Percentiles rank a stretch among this genome's conserved stretches.
phyloP scores from a whole-genome alignment of 2,113 vertebrate species.

The Alligator mississippiensis region DNA sequence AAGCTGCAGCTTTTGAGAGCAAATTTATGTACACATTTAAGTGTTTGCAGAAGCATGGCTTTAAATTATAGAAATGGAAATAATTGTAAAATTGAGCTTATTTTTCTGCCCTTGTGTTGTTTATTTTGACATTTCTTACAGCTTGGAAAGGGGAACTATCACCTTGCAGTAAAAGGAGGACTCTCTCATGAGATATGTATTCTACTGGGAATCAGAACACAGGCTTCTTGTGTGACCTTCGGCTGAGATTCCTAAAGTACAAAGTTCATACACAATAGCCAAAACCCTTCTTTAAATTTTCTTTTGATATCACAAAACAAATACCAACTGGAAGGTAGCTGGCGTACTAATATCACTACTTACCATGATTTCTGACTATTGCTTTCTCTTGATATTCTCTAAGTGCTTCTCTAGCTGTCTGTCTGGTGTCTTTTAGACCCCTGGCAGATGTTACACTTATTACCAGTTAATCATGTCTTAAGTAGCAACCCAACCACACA shows the following conservation, averaged over 20 bases:
- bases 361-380: not conserved
- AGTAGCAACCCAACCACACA: too few relatives aligned
- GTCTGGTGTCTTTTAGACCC: too few relatives aligned
- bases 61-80: slow-evolving; percentile 28
- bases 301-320: not conserved
- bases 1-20: not conserved
- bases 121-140: slow-evolving; percentile 37
- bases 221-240: not conserved
- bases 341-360: not conserved
- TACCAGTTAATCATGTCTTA: too few relatives aligned
- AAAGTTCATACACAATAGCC: not conserved
- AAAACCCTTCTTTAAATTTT: not conserved
- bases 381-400: not conserved
- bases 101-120: not conserved
- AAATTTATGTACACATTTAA: slow-evolving; percentile 15
- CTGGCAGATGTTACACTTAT: too few relatives aligned
- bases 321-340: not conserved
- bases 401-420: not conserved
- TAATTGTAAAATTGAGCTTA: not conserved
- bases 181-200: not conserved
- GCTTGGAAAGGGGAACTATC: not conserved
- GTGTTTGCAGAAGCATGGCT: not conserved
- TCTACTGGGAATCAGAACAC: not conserved
- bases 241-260: not conserved
- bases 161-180: not conserved